Conservation (phyloP, 2,888 invertebrate genomes). For the Sialis lutaria region DNA sequence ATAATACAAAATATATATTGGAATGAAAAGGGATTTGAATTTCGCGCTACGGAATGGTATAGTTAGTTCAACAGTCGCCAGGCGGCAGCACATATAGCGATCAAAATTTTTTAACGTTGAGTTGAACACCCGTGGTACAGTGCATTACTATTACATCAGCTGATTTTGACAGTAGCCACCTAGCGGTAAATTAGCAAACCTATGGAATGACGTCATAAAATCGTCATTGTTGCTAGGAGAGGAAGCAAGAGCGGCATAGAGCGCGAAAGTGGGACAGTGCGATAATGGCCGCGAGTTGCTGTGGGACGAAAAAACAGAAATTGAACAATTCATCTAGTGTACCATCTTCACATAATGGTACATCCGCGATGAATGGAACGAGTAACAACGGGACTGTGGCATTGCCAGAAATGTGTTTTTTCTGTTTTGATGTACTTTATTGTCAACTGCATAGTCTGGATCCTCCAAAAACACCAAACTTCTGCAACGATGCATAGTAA, state of each 20-base stretch:
- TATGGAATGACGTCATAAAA: neutral
- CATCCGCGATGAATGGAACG: conserved; percentile 15
- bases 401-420: conserved; percentile 93
- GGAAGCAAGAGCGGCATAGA: neutral
- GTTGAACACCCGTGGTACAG: no score
- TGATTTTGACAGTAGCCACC: conserved; percentile 5
- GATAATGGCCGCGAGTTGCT: conserved; percentile 74
- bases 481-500: conserved; percentile 92
- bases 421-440: conserved; percentile 97
- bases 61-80: no score
- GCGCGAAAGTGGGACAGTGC: neutral
- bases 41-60: no score
- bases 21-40: no score
- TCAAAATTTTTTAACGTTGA: no score
- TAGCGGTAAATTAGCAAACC: neutral
- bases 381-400: conserved; percentile 46
- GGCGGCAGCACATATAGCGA: no score
- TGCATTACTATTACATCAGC: conserved; percentile 6
- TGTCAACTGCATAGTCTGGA: conserved; percentile 86
- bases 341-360: conserved; percentile 22
- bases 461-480: conserved; percentile 78
- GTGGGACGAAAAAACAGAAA: conserved; percentile 85
- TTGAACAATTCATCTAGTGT: conserved; percentile 42
- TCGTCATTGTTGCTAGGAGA: conserved; percentile 5
- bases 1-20: no score